phyloP scores from a whole-genome alignment of 2,113 vertebrate species.

The Loxodonta africana region DNA sequence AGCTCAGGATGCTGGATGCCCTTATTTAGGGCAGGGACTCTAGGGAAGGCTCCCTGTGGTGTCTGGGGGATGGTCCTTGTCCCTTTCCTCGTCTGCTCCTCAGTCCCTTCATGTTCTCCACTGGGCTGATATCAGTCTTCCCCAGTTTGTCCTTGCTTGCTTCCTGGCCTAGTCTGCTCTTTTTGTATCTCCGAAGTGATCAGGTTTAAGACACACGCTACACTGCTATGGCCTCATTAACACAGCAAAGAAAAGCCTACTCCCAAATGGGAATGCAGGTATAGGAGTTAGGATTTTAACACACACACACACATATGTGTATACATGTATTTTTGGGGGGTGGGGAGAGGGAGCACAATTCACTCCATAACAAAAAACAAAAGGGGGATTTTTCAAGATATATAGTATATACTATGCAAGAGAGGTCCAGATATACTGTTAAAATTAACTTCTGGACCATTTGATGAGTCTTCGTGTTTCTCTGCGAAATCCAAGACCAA shows the following conservation, averaged over 20 bases:
- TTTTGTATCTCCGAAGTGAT: neutral
- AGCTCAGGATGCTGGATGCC: neutral
- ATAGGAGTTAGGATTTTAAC: neutral
- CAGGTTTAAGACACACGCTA: neutral
- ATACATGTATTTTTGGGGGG: neutral
- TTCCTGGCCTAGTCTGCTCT: neutral
- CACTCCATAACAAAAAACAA: neutral
- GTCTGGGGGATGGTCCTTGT: neutral
- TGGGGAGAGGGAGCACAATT: neutral
- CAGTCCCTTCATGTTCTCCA: neutral
- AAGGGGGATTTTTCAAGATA: neutral
- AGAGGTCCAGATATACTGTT: conserved; percentile 4
- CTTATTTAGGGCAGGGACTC: neutral
- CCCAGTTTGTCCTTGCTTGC: neutral
- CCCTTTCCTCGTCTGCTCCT: neutral
- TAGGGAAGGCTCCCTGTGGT: neutral
- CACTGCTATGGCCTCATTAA: neutral
- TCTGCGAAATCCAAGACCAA: neutral
- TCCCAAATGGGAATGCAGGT: neutral
- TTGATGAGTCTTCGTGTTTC: neutral
- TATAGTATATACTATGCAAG: neutral
- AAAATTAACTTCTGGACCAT: neutral
- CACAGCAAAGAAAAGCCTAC: neutral
- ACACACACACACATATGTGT: too few species aligned
- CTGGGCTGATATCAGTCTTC: neutral